Evolutionary conservation across 2,888 invertebrate species (phyloP).

Genomic region (Marronus borbonicus): DNA sequence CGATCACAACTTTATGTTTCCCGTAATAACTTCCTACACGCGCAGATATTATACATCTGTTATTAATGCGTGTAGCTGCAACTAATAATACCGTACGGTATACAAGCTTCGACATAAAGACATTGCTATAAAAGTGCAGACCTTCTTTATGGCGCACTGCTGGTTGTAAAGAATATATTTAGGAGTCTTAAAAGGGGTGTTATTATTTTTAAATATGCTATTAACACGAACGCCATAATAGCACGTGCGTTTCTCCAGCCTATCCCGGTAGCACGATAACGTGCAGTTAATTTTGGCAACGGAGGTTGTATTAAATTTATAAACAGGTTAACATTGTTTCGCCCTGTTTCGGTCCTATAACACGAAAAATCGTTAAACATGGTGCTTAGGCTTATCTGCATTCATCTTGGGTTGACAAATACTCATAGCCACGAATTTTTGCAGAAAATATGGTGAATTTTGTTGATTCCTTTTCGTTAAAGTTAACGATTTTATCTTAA

Average conservation of each 20-base stretch:
- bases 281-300: conserved; percentile 9
- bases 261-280: neutral
- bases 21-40: neutral
- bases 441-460: no score
- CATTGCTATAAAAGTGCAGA: neutral
- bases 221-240: conserved; percentile 18
- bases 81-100: neutral
- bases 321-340: conserved; percentile 7
- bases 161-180: conserved; percentile 27
- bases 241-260: neutral
- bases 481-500: no score
- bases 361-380: no score
- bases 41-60: neutral
- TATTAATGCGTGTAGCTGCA: neutral
- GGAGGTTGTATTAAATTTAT: neutral
- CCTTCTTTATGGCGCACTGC: neutral
- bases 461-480: no score
- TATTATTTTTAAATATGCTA: conserved; percentile 20
- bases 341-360: neutral
- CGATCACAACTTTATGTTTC: neutral
- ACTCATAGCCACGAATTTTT: no score
- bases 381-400: no score
- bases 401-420: no score
- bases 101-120: conserved; percentile 11
- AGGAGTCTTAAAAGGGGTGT: conserved; percentile 15